Conservation (phyloP, 92 coral and sea anemone genomes). For the Epizoanthus scotinus region DNA sequence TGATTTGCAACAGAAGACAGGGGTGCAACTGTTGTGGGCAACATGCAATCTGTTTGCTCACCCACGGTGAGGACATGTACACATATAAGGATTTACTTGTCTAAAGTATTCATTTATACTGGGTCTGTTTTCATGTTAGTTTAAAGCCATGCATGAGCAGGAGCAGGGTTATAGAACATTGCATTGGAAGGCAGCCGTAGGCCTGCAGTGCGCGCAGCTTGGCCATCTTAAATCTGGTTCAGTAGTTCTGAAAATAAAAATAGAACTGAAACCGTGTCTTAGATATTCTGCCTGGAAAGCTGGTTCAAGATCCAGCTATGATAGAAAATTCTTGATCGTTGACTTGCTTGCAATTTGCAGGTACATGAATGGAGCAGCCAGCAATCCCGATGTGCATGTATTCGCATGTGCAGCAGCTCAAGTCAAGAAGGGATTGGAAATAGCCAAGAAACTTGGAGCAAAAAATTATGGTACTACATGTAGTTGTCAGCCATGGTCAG, state of each 20-base stretch:
- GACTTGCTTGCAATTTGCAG: constrained; percentile 17
- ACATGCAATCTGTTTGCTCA: constrained; percentile 86
- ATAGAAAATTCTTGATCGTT: background rate
- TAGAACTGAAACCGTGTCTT: background rate
- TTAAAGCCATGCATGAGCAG: too few relatives aligned
- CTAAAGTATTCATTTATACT: too few relatives aligned
- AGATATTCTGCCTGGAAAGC: background rate
- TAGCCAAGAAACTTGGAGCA: constrained; percentile 86
- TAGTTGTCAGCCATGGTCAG: background rate
- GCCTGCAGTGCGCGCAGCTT: too few relatives aligned
- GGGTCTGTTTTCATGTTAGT: too few relatives aligned
- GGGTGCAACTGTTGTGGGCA: constrained; percentile 82
- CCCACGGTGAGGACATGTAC: constrained; percentile 67
- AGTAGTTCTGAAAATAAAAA: background rate
- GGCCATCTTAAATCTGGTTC: too few relatives aligned
- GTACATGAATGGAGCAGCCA: constrained; percentile 90
- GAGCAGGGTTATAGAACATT: too few relatives aligned
- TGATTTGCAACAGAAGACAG: constrained; percentile 76
- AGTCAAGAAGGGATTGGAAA: constrained; percentile 85
- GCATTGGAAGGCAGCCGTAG: too few relatives aligned
- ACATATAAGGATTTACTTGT: too few relatives aligned
- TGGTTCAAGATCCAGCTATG: background rate
- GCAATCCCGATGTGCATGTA: constrained; percentile 85
- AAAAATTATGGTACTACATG: constrained; percentile 69
- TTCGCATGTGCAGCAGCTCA: constrained; percentile 91